These are phyloP conservation scores for Aplodontia rufa DNA, from an alignment of 2,113 vertebrate genomes.

Conservation along the genomic window DNA sequence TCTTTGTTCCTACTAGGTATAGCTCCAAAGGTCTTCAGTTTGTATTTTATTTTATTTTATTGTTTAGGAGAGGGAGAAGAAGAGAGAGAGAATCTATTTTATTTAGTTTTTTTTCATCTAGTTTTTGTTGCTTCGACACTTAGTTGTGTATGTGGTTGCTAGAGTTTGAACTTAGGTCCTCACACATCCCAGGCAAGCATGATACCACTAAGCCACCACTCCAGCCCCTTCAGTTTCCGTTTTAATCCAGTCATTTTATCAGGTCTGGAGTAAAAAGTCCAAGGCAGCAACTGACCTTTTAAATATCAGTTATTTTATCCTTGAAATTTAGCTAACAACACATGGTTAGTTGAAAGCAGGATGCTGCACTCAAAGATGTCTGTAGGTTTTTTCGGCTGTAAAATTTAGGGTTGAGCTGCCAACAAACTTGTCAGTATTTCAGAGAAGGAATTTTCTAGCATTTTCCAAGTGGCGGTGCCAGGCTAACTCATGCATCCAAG, in stretches of 20 bases:
- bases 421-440: not conserved
- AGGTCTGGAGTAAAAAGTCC: not conserved
- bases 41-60: no score
- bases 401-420: not conserved
- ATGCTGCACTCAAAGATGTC: not conserved
- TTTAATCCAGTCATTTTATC: not conserved
- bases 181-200: no score
- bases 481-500: not conserved
- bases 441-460: not conserved
- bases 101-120: no score
- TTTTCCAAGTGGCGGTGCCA: not conserved
- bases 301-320: not conserved
- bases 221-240: constrained; percentile 7
- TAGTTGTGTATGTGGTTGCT: no score
- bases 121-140: no score
- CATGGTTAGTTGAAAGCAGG: not conserved
- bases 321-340: not conserved
- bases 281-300: not conserved
- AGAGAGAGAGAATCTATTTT: no score
- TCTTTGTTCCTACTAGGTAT: not conserved
- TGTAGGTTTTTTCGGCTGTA: not conserved
- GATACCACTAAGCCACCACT: no score
- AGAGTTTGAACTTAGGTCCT: no score
- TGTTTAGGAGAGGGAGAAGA: no score
- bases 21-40: not conserved